phyloP scores from a whole-genome alignment of 2,888 invertebrate species.

The Marasmarcha lunaedactyla region DNA sequence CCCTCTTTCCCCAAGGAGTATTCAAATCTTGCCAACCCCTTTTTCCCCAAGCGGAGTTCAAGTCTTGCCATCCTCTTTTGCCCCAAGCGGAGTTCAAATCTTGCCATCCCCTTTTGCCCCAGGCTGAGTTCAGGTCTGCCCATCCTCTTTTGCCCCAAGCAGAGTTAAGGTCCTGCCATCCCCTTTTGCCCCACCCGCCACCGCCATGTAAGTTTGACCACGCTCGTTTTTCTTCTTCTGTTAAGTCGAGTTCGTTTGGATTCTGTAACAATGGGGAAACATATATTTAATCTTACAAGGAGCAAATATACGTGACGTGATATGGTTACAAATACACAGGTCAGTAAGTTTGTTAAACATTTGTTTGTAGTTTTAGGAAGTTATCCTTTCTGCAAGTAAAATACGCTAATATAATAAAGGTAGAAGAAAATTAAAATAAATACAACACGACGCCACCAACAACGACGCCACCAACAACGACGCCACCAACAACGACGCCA shows the following conservation, averaged over 20 bases:
- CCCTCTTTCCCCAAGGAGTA: conserved; percentile 63
- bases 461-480: no score
- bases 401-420: no score
- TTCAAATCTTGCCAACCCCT: conserved; percentile 70
- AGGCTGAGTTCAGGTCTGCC: conserved; percentile 61
- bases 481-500: no score
- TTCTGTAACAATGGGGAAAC: conserved; percentile 27
- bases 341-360: no score
- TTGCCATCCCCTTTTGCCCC: conserved; percentile 72
- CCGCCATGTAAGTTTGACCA: conserved; percentile 72
- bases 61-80: conserved; percentile 69
- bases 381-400: no score
- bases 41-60: conserved; percentile 60
- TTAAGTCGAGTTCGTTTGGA: conserved; percentile 54
- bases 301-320: no score
- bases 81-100: conserved; percentile 65
- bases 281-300: no score
- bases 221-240: conserved; percentile 71
- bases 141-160: conserved; percentile 69
- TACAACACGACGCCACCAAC: no score
- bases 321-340: no score
- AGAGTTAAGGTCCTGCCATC: conserved; percentile 61
- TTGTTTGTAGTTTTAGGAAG: no score
- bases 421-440: no score
- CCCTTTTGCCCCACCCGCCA: conserved; percentile 73